These are phyloP conservation scores for Champsocephalus esox DNA, from an alignment of 2,797 vertebrate genomes.

Conservation along the genomic window DNA sequence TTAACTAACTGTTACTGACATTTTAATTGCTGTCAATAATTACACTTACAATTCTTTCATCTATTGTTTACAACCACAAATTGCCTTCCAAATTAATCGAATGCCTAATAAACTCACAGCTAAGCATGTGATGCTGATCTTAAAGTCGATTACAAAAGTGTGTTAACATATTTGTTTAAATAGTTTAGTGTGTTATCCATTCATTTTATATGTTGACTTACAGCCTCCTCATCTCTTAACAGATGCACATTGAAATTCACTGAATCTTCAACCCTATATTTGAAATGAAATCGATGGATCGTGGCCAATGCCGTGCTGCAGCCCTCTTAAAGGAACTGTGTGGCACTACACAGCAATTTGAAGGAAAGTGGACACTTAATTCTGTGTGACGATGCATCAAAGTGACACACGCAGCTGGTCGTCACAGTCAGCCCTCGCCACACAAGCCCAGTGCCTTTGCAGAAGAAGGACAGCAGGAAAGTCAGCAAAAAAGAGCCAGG, in stretches of 20 bases:
- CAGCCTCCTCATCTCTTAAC: slow-evolving; percentile 52
- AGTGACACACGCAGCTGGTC: slow-evolving; percentile 44
- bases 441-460: slow-evolving; percentile 68
- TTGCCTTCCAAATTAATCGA: neutral
- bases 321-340: slow-evolving; percentile 16
- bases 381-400: slow-evolving; percentile 49
- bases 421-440: slow-evolving; percentile 29
- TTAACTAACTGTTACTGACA: neutral
- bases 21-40: neutral
- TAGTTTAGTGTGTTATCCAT: neutral
- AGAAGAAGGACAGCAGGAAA: slow-evolving; percentile 40
- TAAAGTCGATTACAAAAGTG: neutral
- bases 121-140: neutral
- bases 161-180: neutral
- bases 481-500: slow-evolving; percentile 38
- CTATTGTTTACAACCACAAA: neutral
- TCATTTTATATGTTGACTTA: slow-evolving; percentile 18
- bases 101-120: neutral
- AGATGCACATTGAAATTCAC: slow-evolving; percentile 99
- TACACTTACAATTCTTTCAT: neutral
- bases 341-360: slow-evolving; percentile 19
- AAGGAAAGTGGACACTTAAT: slow-evolving; percentile 39
- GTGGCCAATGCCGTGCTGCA: slow-evolving; percentile 45
- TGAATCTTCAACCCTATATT: slow-evolving; percentile 72
- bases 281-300: slow-evolving; percentile 14